Base-by-base conservation (phyloP, 2,113 vertebrate species). In the Anhinga anhinga region DNA sequence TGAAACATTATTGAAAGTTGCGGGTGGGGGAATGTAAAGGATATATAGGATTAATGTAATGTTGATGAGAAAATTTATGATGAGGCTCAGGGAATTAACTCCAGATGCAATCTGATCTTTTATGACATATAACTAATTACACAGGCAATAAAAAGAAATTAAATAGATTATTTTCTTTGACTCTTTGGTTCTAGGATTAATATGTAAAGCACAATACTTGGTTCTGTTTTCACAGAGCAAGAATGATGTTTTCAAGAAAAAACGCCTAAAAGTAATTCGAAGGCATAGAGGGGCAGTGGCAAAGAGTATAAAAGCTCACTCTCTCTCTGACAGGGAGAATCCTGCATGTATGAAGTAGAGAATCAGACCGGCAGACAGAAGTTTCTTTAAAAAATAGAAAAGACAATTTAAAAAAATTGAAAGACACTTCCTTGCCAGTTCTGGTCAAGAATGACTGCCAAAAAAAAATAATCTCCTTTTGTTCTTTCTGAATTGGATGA, bases 101-200 rank as follows among this genome's bases (percentile, higher is more conserved):
- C 81, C 92, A 95, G 86, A 95, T 82, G 92, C 86, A 93, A 71
- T 73, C 79, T 94, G 84, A 94, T 96, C 66, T 95, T 98, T 96
- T 92, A 93, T 96, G 96, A 95, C 96, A 95, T 86, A 93, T 72
- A 96, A 77, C 76, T 96, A 95, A 97, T 97, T 95, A 95, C 58
- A 85, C 29, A 67, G 69, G 93, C 94, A 96, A 88, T 96, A 86
- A 97, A 91, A 96, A 93, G 17, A 95, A 95, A 96, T 95, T 61
- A 90, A 92, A 86, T 70, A 89, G 63, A 95, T 97, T 90, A 82
- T 94, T 96, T 91, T 86, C 27, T 77, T 88, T 94, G 82, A 93
- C 81, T 88, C 59, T 71, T 42, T 90, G 45, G 32, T 52, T 96
- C 34, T 45, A 88, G 47, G 71, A 85, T 77, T 94, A 85, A 70